phyloP scores from a whole-genome alignment of 1,140 invertebrate genomes.

The Ceratosolen fusciceps region DNA sequence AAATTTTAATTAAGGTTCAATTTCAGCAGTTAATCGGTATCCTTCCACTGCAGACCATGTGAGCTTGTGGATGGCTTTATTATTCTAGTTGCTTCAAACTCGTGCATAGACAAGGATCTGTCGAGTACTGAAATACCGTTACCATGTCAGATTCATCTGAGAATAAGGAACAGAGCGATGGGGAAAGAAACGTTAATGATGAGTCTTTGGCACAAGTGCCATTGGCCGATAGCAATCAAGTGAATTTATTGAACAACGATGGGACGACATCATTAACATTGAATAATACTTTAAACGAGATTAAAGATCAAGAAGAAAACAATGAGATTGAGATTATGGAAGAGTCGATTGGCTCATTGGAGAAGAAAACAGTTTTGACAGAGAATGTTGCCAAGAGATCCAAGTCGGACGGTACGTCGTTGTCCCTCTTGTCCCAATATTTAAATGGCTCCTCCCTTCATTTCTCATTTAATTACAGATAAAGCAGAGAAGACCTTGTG shows the following conservation, averaged over 20 bases:
- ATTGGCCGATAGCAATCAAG: no score
- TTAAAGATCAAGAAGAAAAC: background rate
- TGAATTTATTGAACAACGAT: background rate
- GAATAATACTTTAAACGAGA: background rate
- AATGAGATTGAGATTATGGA: background rate
- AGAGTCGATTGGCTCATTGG: background rate
- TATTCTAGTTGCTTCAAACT: background rate
- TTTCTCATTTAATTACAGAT: conserved; percentile 27
- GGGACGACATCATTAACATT: background rate
- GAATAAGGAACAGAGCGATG: conserved; percentile 4
- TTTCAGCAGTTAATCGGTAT: no score
- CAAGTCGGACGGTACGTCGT: background rate
- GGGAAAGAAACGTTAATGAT: background rate
- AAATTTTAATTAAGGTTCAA: no score
- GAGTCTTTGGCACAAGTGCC: background rate
- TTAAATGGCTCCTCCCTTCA: background rate
- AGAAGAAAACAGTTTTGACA: background rate
- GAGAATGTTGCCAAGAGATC: conserved; percentile 22
- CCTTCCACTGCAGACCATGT: conserved; percentile 28
- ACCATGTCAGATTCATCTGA: conserved; percentile 29
- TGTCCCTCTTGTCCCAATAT: background rate
- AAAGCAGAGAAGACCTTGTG: conserved; percentile 60
- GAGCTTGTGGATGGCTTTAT: conserved; percentile 13
- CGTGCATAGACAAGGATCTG: background rate
- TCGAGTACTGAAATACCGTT: background rate